Conservation (phyloP, 2,797 vertebrate genomes). For the Myotis daubentonii region DNA sequence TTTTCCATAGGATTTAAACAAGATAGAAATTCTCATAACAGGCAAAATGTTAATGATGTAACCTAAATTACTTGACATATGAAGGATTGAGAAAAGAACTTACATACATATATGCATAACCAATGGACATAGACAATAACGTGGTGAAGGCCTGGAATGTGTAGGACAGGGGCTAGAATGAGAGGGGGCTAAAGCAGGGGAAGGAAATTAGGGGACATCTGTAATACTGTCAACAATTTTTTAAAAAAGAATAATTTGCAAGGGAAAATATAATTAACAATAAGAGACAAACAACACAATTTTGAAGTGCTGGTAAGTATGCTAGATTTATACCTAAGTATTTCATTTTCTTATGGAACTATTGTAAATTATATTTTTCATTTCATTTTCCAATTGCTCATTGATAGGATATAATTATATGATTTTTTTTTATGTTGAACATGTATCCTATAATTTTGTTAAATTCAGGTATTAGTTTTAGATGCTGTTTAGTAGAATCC, state of each 20-base stretch:
- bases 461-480: slow-evolving; percentile 7
- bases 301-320: neutral
- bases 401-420: neutral
- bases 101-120: too few species aligned
- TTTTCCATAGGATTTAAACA: neutral
- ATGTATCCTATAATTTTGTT: neutral
- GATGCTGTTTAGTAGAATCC: neutral
- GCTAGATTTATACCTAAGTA: neutral
- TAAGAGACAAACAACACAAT: neutral
- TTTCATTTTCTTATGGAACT: neutral
- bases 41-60: neutral
- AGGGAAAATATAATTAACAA: neutral
- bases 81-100: neutral
- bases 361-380: neutral
- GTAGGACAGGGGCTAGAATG: too few species aligned
- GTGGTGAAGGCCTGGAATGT: too few species aligned
- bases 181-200: too few species aligned
- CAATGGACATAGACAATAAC: too few species aligned
- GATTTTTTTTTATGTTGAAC: neutral
- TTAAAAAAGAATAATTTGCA: neutral
- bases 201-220: too few species aligned
- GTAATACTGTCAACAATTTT: too few species aligned
- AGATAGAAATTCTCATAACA: neutral
- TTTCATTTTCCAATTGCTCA: slow-evolving; percentile 20
- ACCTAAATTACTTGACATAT: neutral